These are phyloP conservation scores for Spatulosminthurus flaviceps DNA, from an alignment of 2,888 invertebrate species.

Conservation along the genomic window DNA sequence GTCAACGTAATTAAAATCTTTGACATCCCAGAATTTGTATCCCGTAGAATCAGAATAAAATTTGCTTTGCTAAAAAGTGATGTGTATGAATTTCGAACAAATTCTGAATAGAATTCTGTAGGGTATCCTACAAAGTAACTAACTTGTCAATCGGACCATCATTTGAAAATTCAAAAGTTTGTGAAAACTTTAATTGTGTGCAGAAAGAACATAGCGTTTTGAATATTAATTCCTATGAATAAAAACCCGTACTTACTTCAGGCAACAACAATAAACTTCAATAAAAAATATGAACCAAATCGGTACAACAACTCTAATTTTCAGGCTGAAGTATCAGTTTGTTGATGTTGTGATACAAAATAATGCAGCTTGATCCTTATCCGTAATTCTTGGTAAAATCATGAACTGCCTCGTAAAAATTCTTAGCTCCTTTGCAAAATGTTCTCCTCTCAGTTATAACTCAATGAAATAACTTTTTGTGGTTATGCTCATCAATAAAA, in stretches of 20 bases:
- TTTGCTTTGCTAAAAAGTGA: constrained; percentile 1
- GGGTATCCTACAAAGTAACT: background rate
- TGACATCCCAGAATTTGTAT: background rate
- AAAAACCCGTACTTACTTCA: too few species aligned
- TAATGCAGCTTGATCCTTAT: background rate
- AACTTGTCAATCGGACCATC: background rate
- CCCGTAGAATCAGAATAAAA: constrained; percentile 23
- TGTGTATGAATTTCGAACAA: background rate
- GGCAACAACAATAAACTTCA: background rate
- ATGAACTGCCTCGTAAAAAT: background rate
- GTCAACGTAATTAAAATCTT: constrained; percentile 12
- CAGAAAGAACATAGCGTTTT: background rate
- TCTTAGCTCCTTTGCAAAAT: background rate
- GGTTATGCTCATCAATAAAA: background rate
- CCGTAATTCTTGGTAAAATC: background rate
- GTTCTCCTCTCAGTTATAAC: too few species aligned
- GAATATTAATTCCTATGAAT: background rate
- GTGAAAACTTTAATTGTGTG: background rate
- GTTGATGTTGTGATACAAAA: constrained; percentile 8
- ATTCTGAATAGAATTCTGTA: background rate
- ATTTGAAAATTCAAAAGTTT: background rate
- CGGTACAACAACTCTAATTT: background rate
- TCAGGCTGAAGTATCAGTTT: background rate
- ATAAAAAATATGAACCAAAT: background rate
- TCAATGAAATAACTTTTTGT: background rate